These are phyloP conservation scores for Thymallus thymallus DNA, from an alignment of 2,113 vertebrate species.

Conservation along the genomic window DNA sequence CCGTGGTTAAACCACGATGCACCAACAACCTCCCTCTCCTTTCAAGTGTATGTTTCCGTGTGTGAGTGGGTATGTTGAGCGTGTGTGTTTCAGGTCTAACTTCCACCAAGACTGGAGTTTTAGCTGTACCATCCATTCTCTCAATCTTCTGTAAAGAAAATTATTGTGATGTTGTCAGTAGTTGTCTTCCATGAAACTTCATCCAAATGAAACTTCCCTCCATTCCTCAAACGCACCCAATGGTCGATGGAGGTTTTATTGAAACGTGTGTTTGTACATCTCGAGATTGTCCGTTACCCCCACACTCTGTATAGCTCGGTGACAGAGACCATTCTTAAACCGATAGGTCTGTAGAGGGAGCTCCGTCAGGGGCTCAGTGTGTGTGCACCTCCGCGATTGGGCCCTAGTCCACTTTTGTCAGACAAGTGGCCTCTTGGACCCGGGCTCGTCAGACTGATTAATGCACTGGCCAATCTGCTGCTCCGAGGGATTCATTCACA, in stretches of 20 bases:
- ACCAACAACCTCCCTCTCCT: slow-evolving; percentile 1
- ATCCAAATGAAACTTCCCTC: slow-evolving; percentile 10
- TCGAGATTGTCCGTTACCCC: neutral
- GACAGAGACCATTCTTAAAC: neutral
- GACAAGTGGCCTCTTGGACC: slow-evolving; percentile 45
- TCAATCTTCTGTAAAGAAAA: slow-evolving; percentile 20
- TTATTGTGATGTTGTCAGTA: slow-evolving; percentile 30
- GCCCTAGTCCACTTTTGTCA: slow-evolving; percentile 39
- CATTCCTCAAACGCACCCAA: slow-evolving; percentile 1
- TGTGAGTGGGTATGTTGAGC: slow-evolving; percentile 20
- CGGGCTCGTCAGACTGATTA: slow-evolving; percentile 61
- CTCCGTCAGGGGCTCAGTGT: slow-evolving; percentile 3
- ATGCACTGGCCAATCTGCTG: slow-evolving; percentile 48
- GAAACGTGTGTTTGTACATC: neutral
- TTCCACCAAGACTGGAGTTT: slow-evolving; percentile 25
- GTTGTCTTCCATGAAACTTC: slow-evolving; percentile 52
- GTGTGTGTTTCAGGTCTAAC: slow-evolving; percentile 11
- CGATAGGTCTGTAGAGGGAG: neutral
- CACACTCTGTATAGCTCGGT: slow-evolving; percentile 24
- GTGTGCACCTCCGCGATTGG: too few species aligned
- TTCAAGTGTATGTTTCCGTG: slow-evolving; percentile 15
- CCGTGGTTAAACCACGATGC: neutral
- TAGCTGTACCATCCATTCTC: slow-evolving; percentile 24
- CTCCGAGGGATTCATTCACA: slow-evolving; percentile 37
- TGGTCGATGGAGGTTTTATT: neutral